Evolutionary conservation across 2,113 vertebrate species (phyloP).

Genomic region (Choloepus hoffmanni): DNA sequence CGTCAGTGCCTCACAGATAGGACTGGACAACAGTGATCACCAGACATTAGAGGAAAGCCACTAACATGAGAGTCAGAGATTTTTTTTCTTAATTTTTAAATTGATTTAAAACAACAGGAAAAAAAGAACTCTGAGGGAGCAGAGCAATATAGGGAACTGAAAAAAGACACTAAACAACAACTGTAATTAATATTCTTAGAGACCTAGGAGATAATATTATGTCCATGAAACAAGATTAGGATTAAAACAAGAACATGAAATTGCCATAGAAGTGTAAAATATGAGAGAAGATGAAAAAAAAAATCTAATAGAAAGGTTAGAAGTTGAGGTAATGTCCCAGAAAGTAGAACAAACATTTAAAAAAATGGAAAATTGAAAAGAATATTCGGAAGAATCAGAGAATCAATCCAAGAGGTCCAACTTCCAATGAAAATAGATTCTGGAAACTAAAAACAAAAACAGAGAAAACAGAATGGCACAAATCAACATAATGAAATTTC

Average conservation of each 20-base stretch:
- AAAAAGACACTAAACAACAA: not conserved
- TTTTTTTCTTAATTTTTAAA: not conserved
- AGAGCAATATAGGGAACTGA: not conserved
- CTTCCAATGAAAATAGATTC: not conserved
- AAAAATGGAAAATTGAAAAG: slow-evolving; percentile 39
- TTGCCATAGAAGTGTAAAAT: slow-evolving; percentile 47
- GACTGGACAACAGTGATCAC: not conserved
- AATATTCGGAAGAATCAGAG: slow-evolving; percentile 44
- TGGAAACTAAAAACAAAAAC: not conserved
- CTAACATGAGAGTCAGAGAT: not conserved
- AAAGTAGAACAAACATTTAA: not conserved
- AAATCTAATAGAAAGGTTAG: slow-evolving; percentile 1
- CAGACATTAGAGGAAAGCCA: not conserved
- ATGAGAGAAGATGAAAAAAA: not conserved
- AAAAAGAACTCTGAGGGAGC: not conserved
- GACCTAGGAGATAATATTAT: not conserved
- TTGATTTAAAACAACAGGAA: not conserved
- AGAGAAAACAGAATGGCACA: not conserved
- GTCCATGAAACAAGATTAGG: not conserved
- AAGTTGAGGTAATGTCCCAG: slow-evolving; percentile 9
- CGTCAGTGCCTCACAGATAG: not conserved
- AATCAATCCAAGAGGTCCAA: slow-evolving; percentile 2
- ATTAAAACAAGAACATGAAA: slow-evolving; percentile 29
- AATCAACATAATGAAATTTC: not conserved
- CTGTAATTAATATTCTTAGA: not conserved